Evolutionary conservation across 2,888 invertebrate genomes (phyloP).

Genomic region (Achlya flavicornis): DNA sequence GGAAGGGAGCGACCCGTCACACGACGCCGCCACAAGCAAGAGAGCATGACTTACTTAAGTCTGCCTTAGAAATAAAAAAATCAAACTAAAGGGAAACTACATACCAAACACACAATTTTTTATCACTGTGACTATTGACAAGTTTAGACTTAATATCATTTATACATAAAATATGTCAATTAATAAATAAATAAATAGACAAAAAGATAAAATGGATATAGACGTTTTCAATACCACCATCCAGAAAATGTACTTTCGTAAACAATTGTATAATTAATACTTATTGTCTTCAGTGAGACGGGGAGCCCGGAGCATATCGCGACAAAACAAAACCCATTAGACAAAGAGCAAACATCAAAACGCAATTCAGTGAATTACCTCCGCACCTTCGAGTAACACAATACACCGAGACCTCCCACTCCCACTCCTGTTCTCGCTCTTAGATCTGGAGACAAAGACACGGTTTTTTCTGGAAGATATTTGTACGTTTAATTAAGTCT

Average conservation of each 20-base stretch:
- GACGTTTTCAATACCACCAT: background rate
- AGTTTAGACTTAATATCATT: no score
- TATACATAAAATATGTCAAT: no score
- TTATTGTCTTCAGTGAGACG: background rate
- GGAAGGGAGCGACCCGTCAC: no score
- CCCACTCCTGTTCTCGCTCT: no score
- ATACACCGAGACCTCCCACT: background rate
- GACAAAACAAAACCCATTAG: conserved; percentile 37
- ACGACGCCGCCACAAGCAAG: no score
- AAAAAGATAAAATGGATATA: background rate
- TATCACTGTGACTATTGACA: no score
- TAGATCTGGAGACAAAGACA: background rate
- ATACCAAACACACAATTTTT: no score
- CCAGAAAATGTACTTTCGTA: background rate
- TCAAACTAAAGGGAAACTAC: no score
- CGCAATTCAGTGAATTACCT: conserved; percentile 35
- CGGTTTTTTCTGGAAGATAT: background rate
- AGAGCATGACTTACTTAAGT: no score
- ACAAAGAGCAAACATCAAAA: conserved; percentile 36
- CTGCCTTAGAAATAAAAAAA: no score
- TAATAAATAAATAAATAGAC: no score
- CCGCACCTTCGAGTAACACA: conserved; percentile 26
- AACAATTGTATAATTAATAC: background rate
- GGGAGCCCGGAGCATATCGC: background rate
- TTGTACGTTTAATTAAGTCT: background rate